A percentile compares a stretch with the other conserved stretches of the same genome.
phyloP scores from a whole-genome alignment of 2,797 vertebrate genomes.

The Todus mexicanus region DNA sequence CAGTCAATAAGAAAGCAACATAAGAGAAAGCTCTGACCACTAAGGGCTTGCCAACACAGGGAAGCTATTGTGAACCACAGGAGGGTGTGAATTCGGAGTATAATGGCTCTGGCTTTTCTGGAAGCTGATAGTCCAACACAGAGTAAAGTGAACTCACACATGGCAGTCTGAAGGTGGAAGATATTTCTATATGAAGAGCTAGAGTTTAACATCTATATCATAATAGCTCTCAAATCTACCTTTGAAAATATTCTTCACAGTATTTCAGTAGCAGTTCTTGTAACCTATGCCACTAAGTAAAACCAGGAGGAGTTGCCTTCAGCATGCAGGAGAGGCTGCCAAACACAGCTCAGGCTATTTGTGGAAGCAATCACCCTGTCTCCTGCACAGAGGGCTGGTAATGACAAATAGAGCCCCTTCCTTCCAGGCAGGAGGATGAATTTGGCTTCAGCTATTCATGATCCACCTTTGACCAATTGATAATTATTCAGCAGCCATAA shows the following conservation, averaged over 20 bases:
- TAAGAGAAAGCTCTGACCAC: conserved; percentile 16
- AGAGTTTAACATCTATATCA: not conserved
- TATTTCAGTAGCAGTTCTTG: not conserved
- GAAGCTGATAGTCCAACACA: not conserved
- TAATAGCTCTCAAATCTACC: not conserved
- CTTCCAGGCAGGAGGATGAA: not conserved
- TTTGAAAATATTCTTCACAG: not conserved
- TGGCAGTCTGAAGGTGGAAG: not conserved
- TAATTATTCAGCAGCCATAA: conserved; percentile 1
- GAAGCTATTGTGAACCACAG: not conserved
- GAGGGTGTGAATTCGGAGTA: not conserved
- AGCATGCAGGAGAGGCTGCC: not conserved
- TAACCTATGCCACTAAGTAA: not conserved
- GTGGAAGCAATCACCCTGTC: not conserved
- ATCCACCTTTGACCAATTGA: not conserved
- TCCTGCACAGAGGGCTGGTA: not conserved
- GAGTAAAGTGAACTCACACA: not conserved
- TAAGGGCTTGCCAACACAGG: not conserved
- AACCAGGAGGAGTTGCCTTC: not conserved
- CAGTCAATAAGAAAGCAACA: conserved; percentile 11
- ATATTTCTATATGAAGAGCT: not conserved
- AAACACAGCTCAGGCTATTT: not conserved
- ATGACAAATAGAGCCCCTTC: not conserved
- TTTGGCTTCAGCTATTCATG: not conserved
- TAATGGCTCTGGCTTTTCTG: not conserved